Percentiles rank a stretch among this genome's conserved stretches.
Evolutionary conservation across 2,888 invertebrate genomes (phyloP).

Genomic region (Thecophora atra): DNA sequence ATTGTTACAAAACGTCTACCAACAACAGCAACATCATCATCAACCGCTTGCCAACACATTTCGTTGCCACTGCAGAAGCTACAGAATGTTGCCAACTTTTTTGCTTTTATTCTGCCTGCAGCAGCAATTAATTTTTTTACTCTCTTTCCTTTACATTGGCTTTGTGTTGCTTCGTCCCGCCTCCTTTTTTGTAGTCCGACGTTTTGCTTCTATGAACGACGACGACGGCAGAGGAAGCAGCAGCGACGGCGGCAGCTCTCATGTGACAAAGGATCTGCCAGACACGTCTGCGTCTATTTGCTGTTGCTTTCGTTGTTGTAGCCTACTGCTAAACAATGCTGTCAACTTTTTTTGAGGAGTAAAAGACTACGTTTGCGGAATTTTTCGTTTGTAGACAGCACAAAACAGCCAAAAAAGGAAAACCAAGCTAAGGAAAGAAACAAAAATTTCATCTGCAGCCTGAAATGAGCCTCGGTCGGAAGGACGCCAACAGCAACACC

Average conservation of each 20-base stretch:
- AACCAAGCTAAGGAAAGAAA: background rate
- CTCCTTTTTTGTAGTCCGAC: background rate
- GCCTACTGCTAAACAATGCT: conserved; percentile 33
- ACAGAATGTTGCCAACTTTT: conserved; percentile 24
- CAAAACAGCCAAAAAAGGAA: background rate
- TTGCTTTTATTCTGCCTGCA: conserved; percentile 12
- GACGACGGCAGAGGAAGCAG: too few relatives aligned
- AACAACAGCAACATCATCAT: background rate
- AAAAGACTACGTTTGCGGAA: conserved; percentile 5
- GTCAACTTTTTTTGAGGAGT: conserved; percentile 25
- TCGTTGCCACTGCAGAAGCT: conserved; percentile 2
- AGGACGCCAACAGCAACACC: background rate
- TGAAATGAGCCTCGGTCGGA: background rate
- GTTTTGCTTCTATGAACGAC: too few relatives aligned
- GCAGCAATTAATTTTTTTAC: background rate
- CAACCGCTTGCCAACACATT: background rate
- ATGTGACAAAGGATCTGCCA: conserved; percentile 33
- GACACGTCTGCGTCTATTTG: conserved; percentile 23
- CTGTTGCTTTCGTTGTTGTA: conserved; percentile 3
- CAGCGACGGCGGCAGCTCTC: conserved; percentile 19
- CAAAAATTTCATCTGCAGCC: background rate
- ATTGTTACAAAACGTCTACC: background rate
- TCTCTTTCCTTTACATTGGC: background rate
- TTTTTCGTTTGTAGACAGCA: conserved; percentile 20
- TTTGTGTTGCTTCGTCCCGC: background rate